Base-by-base conservation (phyloP, 2,888 invertebrate genomes). In the Halocaridina rubra region DNA sequence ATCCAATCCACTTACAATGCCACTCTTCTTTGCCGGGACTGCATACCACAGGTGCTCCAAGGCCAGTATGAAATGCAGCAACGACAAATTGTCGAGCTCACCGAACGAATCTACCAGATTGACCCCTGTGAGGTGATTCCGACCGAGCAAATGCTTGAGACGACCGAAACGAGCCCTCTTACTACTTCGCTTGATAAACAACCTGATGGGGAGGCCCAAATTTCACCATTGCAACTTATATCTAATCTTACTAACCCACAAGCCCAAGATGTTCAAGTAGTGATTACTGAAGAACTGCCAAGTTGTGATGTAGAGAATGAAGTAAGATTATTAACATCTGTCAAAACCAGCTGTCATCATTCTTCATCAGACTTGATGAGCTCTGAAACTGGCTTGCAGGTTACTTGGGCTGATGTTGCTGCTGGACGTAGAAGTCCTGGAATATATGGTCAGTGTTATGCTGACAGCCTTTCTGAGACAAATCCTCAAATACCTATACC, bases 41-140 rank as follows among this genome's bases (percentile, higher is more conserved):
- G 81, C 84, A 84, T 84, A 84, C 85, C 80, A 86, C 88, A 88
- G 88, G 82, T 88, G 80, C 86, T 84, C 85, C 86, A 88, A 84
- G 84, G 85, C 82, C 85, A 88, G 88, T 86, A 75, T 84, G 88
- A 82, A 78, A 84, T 86, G 82, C 82, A 80, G 53, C 84, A 88
- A 81, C 85, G 85, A 86, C 77, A 39, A 71, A 86, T 88, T 81
- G 86, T 81, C 81, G 82, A 88, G 77, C 88, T 88, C 85, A 80
- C 69, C 88, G 84, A 88, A 84, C 88, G 86, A 88, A 88, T 86
- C 86, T 86, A 86, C 88, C 76, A 80, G 81, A 88, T 88, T 84
- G 88, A 88, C 81, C 84, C 88, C 86, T 46, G 72, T 84, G 88
- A 80, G 85, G 81, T 80, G 78, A 86, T 88, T 79, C 69, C 87